phyloP scores from a whole-genome alignment of 2,888 invertebrate genomes.

The Choristoneura rosaceana region DNA sequence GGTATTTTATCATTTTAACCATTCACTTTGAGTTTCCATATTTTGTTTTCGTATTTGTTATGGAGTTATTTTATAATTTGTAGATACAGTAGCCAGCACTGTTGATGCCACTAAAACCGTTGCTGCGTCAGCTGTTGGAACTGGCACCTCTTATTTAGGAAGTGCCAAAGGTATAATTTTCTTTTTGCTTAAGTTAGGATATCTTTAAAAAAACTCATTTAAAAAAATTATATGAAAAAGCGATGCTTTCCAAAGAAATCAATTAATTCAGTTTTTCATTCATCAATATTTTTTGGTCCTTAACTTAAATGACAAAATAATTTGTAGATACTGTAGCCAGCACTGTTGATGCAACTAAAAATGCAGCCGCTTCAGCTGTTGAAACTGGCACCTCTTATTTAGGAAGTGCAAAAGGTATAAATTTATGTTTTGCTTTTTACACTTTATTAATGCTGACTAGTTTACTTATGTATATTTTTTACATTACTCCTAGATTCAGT shows the following conservation, averaged over 20 bases:
- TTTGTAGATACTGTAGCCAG: conserved; percentile 63
- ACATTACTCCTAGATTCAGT: conserved; percentile 56
- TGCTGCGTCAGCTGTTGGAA: conserved; percentile 61
- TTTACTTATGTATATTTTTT: conserved; percentile 1
- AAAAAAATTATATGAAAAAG: no score
- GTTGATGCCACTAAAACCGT: conserved; percentile 65
- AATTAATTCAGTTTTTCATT: no score
- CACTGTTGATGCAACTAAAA: conserved; percentile 65
- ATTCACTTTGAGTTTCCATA: neutral
- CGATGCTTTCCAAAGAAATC: no score
- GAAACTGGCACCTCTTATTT: conserved; percentile 58
- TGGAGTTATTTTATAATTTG: conserved; percentile 37
- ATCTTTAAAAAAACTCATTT: no score
- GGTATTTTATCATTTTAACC: neutral
- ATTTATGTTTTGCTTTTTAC: conserved; percentile 6
- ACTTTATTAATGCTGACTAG: neutral
- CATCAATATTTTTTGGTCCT: no score
- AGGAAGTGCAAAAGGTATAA: conserved; percentile 60
- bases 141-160: conserved; percentile 55
- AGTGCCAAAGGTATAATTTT: conserved; percentile 57
- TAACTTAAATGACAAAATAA: neutral
- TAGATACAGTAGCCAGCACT: conserved; percentile 64
- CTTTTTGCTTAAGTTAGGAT: no score
- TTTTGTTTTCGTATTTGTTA: conserved; percentile 37
- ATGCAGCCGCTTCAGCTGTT: conserved; percentile 58